These are phyloP conservation scores for Cerastoderma edule DNA, from an alignment of 2,888 invertebrate species.

Conservation along the genomic window DNA sequence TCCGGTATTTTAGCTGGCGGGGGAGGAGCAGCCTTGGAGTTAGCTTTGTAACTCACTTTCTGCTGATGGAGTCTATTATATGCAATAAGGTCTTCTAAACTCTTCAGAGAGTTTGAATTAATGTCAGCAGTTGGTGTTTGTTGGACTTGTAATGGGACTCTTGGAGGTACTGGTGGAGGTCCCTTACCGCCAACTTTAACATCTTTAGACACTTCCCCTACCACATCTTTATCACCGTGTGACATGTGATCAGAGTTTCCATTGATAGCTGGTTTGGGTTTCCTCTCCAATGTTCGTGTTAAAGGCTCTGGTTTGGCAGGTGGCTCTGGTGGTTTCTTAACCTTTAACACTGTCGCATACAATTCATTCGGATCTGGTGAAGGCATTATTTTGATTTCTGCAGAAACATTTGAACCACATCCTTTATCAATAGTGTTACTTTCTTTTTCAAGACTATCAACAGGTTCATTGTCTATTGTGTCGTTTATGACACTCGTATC, in stretches of 20 bases:
- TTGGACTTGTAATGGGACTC: conserved; percentile 40
- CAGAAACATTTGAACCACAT: background rate
- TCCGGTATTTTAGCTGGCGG: conserved; percentile 41
- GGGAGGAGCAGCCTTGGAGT: conserved; percentile 42
- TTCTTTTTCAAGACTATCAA: background rate
- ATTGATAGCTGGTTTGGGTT: conserved; percentile 5
- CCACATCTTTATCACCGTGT: background rate
- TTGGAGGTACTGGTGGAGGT: conserved; percentile 46
- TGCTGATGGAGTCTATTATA: conserved; percentile 54
- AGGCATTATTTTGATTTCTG: conserved; percentile 21
- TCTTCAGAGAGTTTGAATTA: conserved; percentile 65
- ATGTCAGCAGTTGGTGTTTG: conserved; percentile 43
- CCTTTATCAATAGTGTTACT: background rate
- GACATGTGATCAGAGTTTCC: background rate
- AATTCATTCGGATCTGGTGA: conserved; percentile 35
- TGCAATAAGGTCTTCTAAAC: conserved; percentile 59
- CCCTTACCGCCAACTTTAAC: background rate
- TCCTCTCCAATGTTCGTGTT: background rate
- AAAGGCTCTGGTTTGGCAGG: background rate
- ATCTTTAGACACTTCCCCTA: background rate
- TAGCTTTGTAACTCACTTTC: conserved; percentile 49
- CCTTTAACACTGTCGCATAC: conserved; percentile 54
- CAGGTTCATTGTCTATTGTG: background rate
- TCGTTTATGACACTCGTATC: no score
- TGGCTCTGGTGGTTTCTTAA: background rate